Conservation (phyloP, 2,797 vertebrate genomes). For the Microctenopoma steveboyesi region DNA sequence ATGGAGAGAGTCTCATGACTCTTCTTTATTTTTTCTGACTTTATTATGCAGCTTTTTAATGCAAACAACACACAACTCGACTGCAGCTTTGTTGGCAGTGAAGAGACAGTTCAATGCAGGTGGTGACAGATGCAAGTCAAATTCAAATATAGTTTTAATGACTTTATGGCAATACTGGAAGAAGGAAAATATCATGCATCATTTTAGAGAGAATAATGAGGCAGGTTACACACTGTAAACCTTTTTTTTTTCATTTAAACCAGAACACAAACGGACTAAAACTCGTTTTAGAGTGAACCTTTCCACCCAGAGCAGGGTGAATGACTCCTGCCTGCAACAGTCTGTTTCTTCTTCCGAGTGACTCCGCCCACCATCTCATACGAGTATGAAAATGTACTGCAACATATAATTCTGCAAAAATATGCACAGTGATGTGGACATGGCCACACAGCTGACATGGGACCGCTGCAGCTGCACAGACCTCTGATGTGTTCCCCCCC, state of each 20-base stretch:
- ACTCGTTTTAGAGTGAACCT: not conserved
- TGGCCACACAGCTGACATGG: not conserved
- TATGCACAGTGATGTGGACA: not conserved
- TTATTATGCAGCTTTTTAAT: not conserved
- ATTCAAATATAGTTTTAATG: not conserved
- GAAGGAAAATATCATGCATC: not conserved
- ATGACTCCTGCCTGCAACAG: not conserved
- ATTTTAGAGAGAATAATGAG: not conserved
- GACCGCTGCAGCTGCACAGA: constrained; percentile 16
- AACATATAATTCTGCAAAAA: not conserved
- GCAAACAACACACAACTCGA: not conserved
- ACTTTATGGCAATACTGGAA: not conserved
- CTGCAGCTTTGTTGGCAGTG: not conserved
- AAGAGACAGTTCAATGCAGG: too few species aligned
- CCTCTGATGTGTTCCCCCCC: constrained; percentile 2
- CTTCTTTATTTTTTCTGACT: not conserved
- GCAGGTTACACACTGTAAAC: too few species aligned
- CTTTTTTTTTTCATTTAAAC: constrained; percentile 11
- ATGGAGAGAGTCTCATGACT: not conserved
- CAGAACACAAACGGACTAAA: not conserved
- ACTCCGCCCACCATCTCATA: not conserved
- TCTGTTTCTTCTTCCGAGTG: not conserved
- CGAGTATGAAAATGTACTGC: not conserved
- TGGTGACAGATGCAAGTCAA: not conserved
- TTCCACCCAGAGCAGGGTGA: not conserved